Evolutionary conservation across 2,797 vertebrate genomes (phyloP), one percentile per base, ranked within the genome.

Genomic region (Malurus leucopterus): DNA sequence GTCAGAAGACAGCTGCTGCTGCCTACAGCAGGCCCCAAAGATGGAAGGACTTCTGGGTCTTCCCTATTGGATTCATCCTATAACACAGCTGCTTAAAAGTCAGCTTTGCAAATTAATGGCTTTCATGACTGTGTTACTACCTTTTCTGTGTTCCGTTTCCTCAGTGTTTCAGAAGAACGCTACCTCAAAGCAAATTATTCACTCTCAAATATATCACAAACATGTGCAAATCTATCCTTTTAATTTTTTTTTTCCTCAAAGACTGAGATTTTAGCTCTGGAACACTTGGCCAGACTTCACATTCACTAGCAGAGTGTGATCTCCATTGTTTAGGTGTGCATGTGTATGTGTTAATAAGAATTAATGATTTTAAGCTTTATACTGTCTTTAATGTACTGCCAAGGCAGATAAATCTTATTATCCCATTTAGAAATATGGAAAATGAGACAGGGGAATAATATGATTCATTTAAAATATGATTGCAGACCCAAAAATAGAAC

Each of bases 341-440:
- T 34, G 6, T 23, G 29, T 1, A 0, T 58, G 15, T 49, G 14
- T 46, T 81, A 86, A 67, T 38, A 80, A 43, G n/a, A 94, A 89
- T 75, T 83, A 68, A 29, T 86, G 69, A 78, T 57, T 40, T 65
- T n/a, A 41, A 81, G 53, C 26, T 78, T 73, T 93, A 57, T 59
- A 46, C 44, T 70, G 49, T 36, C 77, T 91, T 89, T 89, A 80
- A 89, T 81, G 49, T 67, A 63, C 57, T 94, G 79, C 79, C 83
- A 94, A 75, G 59, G 70, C 59, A 88, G 73, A 92, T 44, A 73
- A 78, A 88, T 36, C 73, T 70, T 78, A 82, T 89, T 91, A 92
- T 82, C 57, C 27, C 64, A 63, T 65, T 92, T 73, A 84, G 64
- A 93, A 85, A 90, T 58, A 58, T 36, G 38, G 36, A 84, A 93